phyloP scores from a whole-genome alignment of 23 tunicate species.

The Botrylloides violaceus region DNA sequence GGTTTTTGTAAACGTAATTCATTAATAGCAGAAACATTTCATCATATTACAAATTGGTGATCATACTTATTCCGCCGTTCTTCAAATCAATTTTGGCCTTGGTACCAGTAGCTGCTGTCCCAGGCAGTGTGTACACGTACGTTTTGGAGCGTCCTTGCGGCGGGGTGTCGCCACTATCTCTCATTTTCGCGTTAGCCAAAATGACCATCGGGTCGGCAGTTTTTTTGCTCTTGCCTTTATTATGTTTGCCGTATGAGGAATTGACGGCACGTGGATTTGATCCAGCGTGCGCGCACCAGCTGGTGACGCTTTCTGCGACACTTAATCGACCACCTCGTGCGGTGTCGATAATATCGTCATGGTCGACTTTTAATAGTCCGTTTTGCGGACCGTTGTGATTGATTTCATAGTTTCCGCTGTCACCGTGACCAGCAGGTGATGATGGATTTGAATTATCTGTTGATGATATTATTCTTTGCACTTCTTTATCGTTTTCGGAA shows the following conservation, averaged over 20 bases:
- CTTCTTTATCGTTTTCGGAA: conserved; percentile 81
- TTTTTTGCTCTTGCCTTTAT: conserved; percentile 10
- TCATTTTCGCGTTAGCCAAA: conserved; percentile 28
- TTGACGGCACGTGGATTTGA: conserved; percentile 52
- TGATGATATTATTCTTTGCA: conserved; percentile 43
- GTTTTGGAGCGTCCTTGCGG: conserved; percentile 16
- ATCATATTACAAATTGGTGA: conserved; percentile 55
- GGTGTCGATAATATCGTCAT: conserved; percentile 39
- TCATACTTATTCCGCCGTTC: conserved; percentile 81
- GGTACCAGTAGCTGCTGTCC: conserved; percentile 79
- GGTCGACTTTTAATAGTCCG: background rate
- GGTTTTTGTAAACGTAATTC: background rate
- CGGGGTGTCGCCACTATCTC: conserved; percentile 1
- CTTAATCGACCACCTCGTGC: conserved; percentile 46
- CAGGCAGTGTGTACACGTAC: conserved; percentile 74
- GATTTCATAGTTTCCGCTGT: background rate
- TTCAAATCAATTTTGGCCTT: conserved; percentile 84
- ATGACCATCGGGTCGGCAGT: conserved; percentile 42
- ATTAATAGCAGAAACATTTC: background rate
- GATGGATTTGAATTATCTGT: conserved; percentile 16
- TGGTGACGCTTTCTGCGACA: conserved; percentile 59
- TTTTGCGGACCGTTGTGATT: conserved; percentile 1
- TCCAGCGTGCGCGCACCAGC: conserved; percentile 78
- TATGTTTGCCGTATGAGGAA: conserved; percentile 34
- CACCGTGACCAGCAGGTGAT: background rate